These are phyloP conservation scores for Cranoglanis bouderius DNA, from an alignment of 2,113 vertebrate species.

Conservation along the genomic window DNA sequence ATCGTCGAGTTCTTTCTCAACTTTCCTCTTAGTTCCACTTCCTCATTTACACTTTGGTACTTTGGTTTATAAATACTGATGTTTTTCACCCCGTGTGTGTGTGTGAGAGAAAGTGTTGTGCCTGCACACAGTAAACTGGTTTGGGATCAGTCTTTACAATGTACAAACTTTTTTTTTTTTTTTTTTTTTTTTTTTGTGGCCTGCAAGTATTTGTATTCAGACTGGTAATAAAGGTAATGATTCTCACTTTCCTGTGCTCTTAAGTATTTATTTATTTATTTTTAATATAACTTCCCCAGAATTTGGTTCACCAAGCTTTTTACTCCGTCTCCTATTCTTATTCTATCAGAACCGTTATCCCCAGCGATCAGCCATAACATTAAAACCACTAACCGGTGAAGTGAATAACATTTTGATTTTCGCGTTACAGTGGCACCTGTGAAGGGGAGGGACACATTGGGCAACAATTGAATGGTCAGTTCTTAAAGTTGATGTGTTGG, in stretches of 20 bases:
- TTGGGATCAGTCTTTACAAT: constrained; percentile 56
- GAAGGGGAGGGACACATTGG: too few species aligned
- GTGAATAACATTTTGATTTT: too few species aligned
- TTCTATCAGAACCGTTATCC: too few species aligned
- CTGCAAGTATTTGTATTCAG: constrained; percentile 55
- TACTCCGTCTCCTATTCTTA: too few species aligned
- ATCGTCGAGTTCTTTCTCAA: constrained; percentile 59
- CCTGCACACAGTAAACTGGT: constrained; percentile 43
- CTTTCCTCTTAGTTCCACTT: constrained; percentile 46
- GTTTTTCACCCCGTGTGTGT: constrained; percentile 32
- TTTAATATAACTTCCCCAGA: too few species aligned
- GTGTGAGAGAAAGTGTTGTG: constrained; percentile 45
- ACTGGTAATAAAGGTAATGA: constrained; percentile 56
- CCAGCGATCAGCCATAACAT: too few species aligned
- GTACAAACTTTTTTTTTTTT: constrained; percentile 54
- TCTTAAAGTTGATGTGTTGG: too few species aligned
- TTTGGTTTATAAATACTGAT: constrained; percentile 42
- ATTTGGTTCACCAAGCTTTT: too few species aligned
- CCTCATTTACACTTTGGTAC: constrained; percentile 52
- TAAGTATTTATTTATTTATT: neutral
- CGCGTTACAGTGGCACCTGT: too few species aligned
- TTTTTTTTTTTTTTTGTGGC: constrained; percentile 55
- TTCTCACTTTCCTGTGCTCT: constrained; percentile 9
- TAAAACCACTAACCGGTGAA: too few species aligned
- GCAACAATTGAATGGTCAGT: too few species aligned